Evolutionary conservation across 2,888 invertebrate genomes (phyloP).

Genomic region (Uloborus plumipes): DNA sequence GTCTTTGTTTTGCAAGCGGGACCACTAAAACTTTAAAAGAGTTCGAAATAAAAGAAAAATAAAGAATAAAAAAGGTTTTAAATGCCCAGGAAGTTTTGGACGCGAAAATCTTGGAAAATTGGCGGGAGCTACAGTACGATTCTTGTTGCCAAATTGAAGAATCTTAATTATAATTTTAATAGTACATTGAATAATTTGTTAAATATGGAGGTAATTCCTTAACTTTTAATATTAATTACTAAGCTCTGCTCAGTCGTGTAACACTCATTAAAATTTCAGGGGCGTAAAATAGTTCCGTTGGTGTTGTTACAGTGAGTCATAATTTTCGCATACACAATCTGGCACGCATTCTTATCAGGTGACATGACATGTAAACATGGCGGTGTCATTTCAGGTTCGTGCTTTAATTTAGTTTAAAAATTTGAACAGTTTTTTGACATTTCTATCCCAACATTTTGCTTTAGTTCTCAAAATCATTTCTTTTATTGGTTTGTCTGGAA

Average conservation of each 20-base stretch:
- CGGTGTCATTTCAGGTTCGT: conserved; percentile 61
- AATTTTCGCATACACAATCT: conserved; percentile 10
- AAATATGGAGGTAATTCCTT: background rate
- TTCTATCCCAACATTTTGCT: no score
- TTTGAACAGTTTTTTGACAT: no score
- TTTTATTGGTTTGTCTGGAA: no score
- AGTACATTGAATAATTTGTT: background rate
- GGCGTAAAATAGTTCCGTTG: background rate
- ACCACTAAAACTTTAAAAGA: background rate
- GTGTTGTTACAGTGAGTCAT: no score
- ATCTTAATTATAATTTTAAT: background rate
- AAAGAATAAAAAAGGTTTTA: background rate
- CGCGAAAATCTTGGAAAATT: conserved; percentile 38
- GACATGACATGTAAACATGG: conserved; percentile 63
- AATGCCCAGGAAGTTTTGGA: background rate
- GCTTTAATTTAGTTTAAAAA: no score
- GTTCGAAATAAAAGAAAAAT: background rate
- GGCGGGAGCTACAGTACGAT: conserved; percentile 35
- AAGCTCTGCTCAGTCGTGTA: no score
- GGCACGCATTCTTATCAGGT: conserved; percentile 48
- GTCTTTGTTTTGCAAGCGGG: background rate
- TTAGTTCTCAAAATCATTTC: no score
- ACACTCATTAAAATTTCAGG: no score
- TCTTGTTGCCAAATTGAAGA: conserved; percentile 24
- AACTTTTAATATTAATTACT: no score